phyloP scores from a whole-genome alignment of 2,113 vertebrate genomes.

The Erythrolamprus reginae region DNA sequence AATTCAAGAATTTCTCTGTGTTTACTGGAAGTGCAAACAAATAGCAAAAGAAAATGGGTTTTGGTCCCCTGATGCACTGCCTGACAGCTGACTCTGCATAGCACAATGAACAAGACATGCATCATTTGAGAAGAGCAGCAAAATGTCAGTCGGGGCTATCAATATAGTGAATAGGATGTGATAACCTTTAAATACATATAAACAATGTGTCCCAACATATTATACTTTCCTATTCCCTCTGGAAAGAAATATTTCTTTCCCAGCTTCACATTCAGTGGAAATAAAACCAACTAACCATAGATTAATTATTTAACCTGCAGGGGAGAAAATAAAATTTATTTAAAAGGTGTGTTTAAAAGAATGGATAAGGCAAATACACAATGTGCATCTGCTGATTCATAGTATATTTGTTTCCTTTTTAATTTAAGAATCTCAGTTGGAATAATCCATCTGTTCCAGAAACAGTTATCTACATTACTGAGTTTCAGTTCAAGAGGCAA shows the following conservation, averaged over 20 bases:
- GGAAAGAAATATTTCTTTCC: slow-evolving; percentile 40
- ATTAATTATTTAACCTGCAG: slow-evolving; percentile 26
- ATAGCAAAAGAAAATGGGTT: slow-evolving; percentile 52
- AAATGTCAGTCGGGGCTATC: slow-evolving; percentile 58
- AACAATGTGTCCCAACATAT: slow-evolving; percentile 60
- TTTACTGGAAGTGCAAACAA: slow-evolving; percentile 58
- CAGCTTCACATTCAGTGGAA: slow-evolving; percentile 19
- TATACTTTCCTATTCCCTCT: slow-evolving; percentile 50
- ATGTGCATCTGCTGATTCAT: background rate
- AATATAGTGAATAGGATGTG: slow-evolving; percentile 57
- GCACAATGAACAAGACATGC: slow-evolving; percentile 61
- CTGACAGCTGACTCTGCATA: slow-evolving; percentile 56
- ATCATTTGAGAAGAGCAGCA: slow-evolving; percentile 56
- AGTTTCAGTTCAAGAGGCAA: background rate
- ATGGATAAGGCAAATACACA: background rate
- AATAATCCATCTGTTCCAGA: background rate
- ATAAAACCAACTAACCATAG: slow-evolving; percentile 17
- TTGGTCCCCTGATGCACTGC: slow-evolving; percentile 50
- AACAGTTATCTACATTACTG: background rate
- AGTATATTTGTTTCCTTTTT: background rate
- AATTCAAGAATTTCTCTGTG: slow-evolving; percentile 31
- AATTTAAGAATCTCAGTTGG: background rate
- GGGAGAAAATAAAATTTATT: slow-evolving; percentile 8
- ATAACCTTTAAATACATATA: slow-evolving; percentile 65
- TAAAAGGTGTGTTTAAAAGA: slow-evolving; percentile 7